Evolutionary conservation across 2,113 vertebrate species (phyloP).

Genomic region (Pithys albifrons): DNA sequence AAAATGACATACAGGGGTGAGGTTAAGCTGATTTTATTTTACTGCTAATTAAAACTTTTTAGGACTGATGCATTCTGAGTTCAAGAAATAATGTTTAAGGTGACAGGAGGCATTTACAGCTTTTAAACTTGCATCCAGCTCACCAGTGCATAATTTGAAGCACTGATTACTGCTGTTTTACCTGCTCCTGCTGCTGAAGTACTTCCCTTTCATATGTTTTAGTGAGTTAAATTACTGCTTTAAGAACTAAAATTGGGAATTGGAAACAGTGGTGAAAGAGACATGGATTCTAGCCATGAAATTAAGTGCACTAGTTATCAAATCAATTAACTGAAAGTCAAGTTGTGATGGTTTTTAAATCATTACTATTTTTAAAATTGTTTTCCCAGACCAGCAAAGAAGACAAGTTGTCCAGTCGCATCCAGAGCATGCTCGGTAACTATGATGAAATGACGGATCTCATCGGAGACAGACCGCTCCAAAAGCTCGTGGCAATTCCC

Average conservation of each 20-base stretch:
- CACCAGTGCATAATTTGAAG: not conserved
- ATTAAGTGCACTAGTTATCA: not conserved
- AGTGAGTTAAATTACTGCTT: not conserved
- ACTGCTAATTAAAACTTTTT: not conserved
- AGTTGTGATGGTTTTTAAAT: not conserved
- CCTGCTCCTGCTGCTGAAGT: not conserved
- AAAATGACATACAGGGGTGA: not conserved
- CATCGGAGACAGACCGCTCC: constrained; percentile 88
- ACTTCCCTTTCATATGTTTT: not conserved
- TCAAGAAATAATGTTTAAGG: not conserved
- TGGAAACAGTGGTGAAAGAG: not conserved
- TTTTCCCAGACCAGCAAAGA: constrained; percentile 91
- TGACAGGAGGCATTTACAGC: not conserved
- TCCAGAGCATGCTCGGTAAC: constrained; percentile 99
- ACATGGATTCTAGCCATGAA: not conserved
- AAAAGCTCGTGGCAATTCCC: constrained; percentile 84
- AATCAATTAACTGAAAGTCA: rapidly evolving
- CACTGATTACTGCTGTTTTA: not conserved
- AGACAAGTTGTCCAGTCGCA: constrained; percentile 97
- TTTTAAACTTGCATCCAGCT: not conserved
- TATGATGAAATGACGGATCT: constrained; percentile 99
- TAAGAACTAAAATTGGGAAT: not conserved
- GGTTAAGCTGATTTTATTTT: not conserved
- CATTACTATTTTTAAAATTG: rapidly evolving
- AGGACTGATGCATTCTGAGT: not conserved